Evolutionary conservation across 2,888 invertebrate species (phyloP).

Genomic region (Pyrgus malvae): DNA sequence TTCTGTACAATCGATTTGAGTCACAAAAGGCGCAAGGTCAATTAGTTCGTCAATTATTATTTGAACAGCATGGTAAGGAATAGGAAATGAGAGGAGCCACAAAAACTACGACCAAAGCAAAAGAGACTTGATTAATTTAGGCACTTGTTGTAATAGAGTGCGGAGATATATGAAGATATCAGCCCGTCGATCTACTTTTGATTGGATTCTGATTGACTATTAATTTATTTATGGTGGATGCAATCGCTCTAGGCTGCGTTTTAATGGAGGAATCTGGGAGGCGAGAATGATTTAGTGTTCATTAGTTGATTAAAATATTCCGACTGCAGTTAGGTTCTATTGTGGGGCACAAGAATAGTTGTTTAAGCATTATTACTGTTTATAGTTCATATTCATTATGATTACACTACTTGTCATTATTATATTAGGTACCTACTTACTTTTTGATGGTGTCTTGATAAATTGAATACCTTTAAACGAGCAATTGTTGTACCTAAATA

Average conservation of each 20-base stretch:
- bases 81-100: background rate
- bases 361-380: background rate
- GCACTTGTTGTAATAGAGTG: constrained; percentile 32
- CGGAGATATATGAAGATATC: constrained; percentile 65
- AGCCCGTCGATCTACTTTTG: constrained; percentile 57
- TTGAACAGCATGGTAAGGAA: background rate
- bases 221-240: constrained; percentile 52
- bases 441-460: too few relatives aligned
- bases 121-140: constrained; percentile 36
- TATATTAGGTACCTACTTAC: too few relatives aligned
- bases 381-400: too few relatives aligned
- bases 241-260: constrained; percentile 10
- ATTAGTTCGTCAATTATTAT: too few relatives aligned
- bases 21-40: too few relatives aligned
- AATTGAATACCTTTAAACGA: too few relatives aligned
- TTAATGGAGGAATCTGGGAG: constrained; percentile 25
- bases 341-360: background rate
- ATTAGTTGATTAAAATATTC: constrained; percentile 6
- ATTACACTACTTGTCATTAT: too few relatives aligned
- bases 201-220: constrained; percentile 64
- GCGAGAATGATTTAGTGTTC: constrained; percentile 31
- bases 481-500: too few relatives aligned
- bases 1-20: too few relatives aligned
- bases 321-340: background rate
- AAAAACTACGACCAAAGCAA: background rate